Percentiles rank a stretch among this genome's conserved stretches.
Evolutionary conservation across 2,113 vertebrate genomes (phyloP).

Genomic region (Bos indicus): DNA sequence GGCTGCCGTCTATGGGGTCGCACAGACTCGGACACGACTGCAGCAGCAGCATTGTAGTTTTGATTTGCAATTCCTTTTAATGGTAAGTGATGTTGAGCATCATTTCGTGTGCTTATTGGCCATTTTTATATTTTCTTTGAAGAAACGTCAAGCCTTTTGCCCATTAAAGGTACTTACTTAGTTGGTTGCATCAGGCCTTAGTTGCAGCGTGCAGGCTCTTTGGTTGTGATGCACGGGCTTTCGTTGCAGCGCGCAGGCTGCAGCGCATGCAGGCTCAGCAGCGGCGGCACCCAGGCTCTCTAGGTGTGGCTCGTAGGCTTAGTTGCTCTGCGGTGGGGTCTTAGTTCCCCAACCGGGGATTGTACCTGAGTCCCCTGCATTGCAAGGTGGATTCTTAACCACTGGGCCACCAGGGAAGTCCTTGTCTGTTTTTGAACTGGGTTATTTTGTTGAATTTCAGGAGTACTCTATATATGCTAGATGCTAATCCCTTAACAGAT

Average conservation of each 20-base stretch:
- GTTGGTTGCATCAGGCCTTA: neutral
- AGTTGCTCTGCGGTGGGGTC: neutral
- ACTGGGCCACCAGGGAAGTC: neutral
- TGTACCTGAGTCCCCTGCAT: neutral
- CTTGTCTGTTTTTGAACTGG: neutral
- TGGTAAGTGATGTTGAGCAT: neutral
- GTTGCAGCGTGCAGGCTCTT: rapidly evolving
- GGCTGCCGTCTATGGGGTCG: too few species aligned
- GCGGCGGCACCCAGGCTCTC: neutral
- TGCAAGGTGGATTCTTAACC: neutral
- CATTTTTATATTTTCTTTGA: neutral
- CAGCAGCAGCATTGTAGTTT: neutral
- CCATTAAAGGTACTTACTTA: neutral
- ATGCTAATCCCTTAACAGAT: neutral
- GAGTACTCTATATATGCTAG: neutral
- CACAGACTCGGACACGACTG: too few species aligned
- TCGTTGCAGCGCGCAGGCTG: neutral
- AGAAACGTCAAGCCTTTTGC: neutral
- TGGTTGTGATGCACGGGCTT: rapidly evolving
- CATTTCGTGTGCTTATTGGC: neutral
- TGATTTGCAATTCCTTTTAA: neutral
- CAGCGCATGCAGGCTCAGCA: neutral
- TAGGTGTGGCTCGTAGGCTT: neutral
- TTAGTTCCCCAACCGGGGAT: neutral
- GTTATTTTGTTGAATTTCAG: neutral